phyloP scores from a whole-genome alignment of 2,113 vertebrate species.

The Menidia beryllina region DNA sequence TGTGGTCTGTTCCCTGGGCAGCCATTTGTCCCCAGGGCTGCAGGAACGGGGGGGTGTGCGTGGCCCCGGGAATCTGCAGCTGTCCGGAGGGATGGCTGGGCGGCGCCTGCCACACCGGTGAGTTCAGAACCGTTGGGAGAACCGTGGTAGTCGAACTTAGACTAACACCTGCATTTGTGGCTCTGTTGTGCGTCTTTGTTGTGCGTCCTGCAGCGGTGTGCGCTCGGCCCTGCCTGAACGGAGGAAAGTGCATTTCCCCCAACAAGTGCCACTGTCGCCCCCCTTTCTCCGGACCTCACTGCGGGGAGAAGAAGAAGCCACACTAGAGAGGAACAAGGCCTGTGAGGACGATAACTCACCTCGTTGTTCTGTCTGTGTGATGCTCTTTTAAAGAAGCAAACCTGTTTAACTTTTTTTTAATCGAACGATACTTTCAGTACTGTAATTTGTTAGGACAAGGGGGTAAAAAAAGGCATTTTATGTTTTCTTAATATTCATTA shows the following conservation, averaged over 20 bases:
- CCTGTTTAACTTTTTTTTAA: slow-evolving; percentile 3
- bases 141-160: too few relatives aligned
- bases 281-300: slow-evolving; percentile 80
- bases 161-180: neutral
- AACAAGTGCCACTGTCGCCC: slow-evolving; percentile 84
- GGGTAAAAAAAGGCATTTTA: slow-evolving; percentile 12
- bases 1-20: slow-evolving; percentile 64
- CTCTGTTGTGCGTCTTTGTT: neutral
- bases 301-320: slow-evolving; percentile 81
- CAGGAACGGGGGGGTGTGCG: slow-evolving; percentile 84
- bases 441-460: slow-evolving; percentile 42
- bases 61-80: slow-evolving; percentile 90
- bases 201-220: slow-evolving; percentile 84
- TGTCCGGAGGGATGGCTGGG: slow-evolving; percentile 88
- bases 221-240: slow-evolving; percentile 82
- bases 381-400: slow-evolving; percentile 17
- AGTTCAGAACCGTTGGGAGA: too few relatives aligned
- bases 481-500: slow-evolving; percentile 8
- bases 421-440: slow-evolving; percentile 19
- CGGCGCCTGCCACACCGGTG: slow-evolving; percentile 88
- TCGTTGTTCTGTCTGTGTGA: slow-evolving; percentile 9
- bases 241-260: slow-evolving; percentile 88
- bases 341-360: neutral
- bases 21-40: slow-evolving; percentile 90
- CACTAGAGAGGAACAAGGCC: slow-evolving; percentile 45